Conservation (phyloP, 2,797 vertebrate species). For the Premnoplex brunnescens region DNA sequence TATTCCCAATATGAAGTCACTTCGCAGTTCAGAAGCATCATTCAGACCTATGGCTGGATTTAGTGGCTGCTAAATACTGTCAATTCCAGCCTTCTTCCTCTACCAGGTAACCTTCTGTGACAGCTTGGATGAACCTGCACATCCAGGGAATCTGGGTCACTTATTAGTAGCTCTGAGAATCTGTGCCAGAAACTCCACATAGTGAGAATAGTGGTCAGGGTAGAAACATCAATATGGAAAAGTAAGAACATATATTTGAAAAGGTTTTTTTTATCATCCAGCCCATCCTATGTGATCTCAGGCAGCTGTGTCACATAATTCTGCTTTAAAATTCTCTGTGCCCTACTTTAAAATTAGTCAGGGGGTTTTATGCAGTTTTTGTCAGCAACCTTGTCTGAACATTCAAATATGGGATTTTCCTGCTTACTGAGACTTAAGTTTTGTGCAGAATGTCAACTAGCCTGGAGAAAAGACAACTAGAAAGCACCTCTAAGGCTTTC, state of each 20-base stretch:
- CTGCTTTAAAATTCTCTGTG: not conserved
- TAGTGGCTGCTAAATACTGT: not conserved
- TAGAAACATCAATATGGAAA: not conserved
- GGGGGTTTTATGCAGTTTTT: not conserved
- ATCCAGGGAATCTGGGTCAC: constrained; percentile 4
- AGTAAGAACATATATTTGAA: not conserved
- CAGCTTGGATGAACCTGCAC: not conserved
- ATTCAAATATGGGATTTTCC: not conserved
- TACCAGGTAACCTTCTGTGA: not conserved
- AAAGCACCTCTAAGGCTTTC: constrained; percentile 27
- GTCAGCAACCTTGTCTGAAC: not conserved
- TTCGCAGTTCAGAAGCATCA: not conserved
- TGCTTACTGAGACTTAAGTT: constrained; percentile 7
- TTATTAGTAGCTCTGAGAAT: not conserved
- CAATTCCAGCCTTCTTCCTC: not conserved
- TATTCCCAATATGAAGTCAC: not conserved
- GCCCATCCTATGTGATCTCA: not conserved
- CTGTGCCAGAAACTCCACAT: not conserved
- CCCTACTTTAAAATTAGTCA: not conserved
- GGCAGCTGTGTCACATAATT: not conserved
- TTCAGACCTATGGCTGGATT: not conserved
- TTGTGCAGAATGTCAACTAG: not conserved
- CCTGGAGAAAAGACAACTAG: not conserved
- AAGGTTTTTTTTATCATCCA: not conserved
- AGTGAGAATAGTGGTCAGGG: not conserved